Evolutionary conservation across 2,797 vertebrate genomes (phyloP).

Genomic region (Luscinia luscinia): DNA sequence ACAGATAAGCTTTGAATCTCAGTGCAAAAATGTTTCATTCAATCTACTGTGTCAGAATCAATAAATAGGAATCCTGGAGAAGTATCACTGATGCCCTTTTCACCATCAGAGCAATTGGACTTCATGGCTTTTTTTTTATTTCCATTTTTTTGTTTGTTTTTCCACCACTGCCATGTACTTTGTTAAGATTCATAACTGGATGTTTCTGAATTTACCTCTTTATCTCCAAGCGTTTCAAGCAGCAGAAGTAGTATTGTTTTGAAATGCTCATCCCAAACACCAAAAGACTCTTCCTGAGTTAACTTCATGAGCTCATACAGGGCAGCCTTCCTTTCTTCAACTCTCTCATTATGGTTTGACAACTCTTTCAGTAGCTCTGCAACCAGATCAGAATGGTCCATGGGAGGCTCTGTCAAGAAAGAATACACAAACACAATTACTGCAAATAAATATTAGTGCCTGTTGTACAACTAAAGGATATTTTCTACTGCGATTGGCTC

Average conservation of each 20-base stretch:
- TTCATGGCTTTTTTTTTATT: not conserved
- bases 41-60: rapidly evolving
- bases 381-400: conserved; percentile 94
- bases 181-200: not conserved
- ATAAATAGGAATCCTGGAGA: not conserved
- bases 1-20: not conserved
- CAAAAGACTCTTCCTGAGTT: conserved; percentile 92
- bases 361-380: conserved; percentile 94
- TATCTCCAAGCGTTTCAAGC: conserved; percentile 94
- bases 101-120: not conserved
- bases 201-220: conserved; percentile 84
- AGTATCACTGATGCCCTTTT: not conserved
- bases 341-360: conserved; percentile 95
- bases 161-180: not conserved
- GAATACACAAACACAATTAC: not conserved
- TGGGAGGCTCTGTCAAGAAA: conserved; percentile 82
- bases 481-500: not conserved
- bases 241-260: conserved; percentile 95
- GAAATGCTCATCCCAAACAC: conserved; percentile 98
- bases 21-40: not conserved
- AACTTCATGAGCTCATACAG: conserved; percentile 92
- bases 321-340: conserved; percentile 93
- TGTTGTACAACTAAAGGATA: not conserved
- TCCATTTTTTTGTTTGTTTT: not conserved
- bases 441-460: not conserved